Base-by-base conservation (phyloP, 2,113 vertebrate species). In the Rhadina sibilatrix region DNA sequence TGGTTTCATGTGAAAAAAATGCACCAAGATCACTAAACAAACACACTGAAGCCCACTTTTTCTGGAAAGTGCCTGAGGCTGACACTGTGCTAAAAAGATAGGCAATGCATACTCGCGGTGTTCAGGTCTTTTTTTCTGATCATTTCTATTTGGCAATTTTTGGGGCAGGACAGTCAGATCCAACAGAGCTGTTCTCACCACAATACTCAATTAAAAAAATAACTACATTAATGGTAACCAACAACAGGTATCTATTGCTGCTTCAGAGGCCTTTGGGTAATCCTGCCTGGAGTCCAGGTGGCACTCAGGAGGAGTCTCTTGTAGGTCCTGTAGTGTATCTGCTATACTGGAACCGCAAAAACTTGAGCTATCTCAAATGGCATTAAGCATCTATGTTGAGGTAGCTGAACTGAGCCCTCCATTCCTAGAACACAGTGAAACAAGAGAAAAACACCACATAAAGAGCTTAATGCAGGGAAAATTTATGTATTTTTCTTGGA, bases 291-390 rank as follows among this genome's bases (percentile, higher is more conserved):
- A 63, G 20, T 33, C 20, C 56, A 87, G 33, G 24, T 13, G 22
- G 24, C 38, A 76, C 38, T 42, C 35, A 25, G 21, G 12, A 38
- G 22, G 18, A 42, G 10, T 22, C 9, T 57, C 47, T 18, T 42
- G 7, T 4, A 71, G 35, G 11, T 59, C 40, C 52, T 37, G 8
- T 44, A 54, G 11, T 12, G 0, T 27, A 44, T 14, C 28, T 75
- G 28, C 69, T 60, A 7, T 10, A 5, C 7, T 10, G 6, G 40
- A 83, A 74, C 7, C 0, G 0, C 37, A 64, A 63, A 56, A 35
- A 20, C 28, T 27, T 15, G 2, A 19, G 27, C 28, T 28, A 5
- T 20, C 52, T 83, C 49, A 71, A 79, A 56, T 23, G 24, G 15
- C 70, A 40, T n/a, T 40, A 82, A 49, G 11, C 15, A 47, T 7